A percentile compares a stretch with the other conserved stretches of the same genome.
These are phyloP conservation scores for Pterocles orientalis DNA, from an alignment of 2,113 vertebrate species.

Conservation along the genomic window DNA sequence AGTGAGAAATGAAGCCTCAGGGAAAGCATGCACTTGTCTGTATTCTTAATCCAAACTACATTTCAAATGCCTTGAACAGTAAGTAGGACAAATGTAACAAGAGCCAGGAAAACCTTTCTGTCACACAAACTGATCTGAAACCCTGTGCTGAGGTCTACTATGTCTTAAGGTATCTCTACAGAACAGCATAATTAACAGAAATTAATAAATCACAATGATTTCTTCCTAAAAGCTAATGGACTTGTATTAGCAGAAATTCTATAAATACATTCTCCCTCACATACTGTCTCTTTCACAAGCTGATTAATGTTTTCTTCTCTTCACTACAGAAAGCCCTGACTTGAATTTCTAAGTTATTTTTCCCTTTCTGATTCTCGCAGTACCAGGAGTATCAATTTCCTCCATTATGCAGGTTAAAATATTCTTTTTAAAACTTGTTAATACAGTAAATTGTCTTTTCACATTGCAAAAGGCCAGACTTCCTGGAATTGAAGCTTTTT, in stretches of 20 bases:
- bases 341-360: background rate
- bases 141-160: background rate
- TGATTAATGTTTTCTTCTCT: background rate
- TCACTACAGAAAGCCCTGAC: background rate
- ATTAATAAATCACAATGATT: background rate
- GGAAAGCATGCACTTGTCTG: background rate
- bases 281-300: background rate
- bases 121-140: background rate
- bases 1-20: background rate
- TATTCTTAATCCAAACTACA: background rate
- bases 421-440: background rate
- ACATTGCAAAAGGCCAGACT: background rate
- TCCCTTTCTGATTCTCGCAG: background rate
- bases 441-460: background rate
- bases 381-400: background rate
- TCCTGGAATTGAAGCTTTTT: conserved; percentile 19
- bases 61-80: background rate
- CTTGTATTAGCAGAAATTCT: background rate
- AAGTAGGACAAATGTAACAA: background rate
- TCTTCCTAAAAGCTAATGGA: background rate
- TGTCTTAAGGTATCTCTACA: background rate
- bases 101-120: background rate
- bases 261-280: background rate
- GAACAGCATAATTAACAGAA: background rate
- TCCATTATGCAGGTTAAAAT: background rate